Evolutionary conservation across 2,113 vertebrate species (phyloP).

Genomic region (Upupa epops): DNA sequence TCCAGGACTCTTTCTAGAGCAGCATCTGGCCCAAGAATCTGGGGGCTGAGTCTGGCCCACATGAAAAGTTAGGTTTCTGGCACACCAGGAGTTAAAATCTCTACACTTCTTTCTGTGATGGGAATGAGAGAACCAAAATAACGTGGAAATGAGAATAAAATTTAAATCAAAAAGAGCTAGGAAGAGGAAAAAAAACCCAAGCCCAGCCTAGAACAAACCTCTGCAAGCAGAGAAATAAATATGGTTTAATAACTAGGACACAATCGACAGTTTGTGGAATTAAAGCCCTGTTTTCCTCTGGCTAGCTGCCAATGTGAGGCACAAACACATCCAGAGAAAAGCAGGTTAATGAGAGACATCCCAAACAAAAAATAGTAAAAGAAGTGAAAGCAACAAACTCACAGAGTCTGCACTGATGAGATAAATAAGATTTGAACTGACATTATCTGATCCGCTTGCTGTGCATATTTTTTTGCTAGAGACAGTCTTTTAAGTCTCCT

Average conservation of each 20-base stretch:
- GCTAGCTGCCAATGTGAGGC: constrained; percentile 46
- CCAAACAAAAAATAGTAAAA: background rate
- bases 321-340: constrained; percentile 52
- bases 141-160: background rate
- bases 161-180: background rate
- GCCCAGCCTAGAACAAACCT: background rate
- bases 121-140: background rate
- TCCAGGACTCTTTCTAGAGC: background rate
- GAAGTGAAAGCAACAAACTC: constrained; percentile 3
- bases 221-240: constrained; percentile 28
- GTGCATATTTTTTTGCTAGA: constrained; percentile 11
- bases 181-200: rapidly evolving
- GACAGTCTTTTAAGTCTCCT: background rate
- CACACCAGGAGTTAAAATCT: background rate
- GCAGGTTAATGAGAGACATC: constrained; percentile 67
- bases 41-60: background rate
- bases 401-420: background rate
- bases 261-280: constrained; percentile 24
- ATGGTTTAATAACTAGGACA: constrained; percentile 47
- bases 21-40: background rate
- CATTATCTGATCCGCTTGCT: constrained; percentile 29
- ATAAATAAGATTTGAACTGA: constrained; percentile 54
- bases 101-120: background rate
- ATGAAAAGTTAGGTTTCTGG: background rate
- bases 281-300: constrained; percentile 36